phyloP scores from a whole-genome alignment of 2,113 vertebrate species.

The Nothoprocta pentlandii region DNA sequence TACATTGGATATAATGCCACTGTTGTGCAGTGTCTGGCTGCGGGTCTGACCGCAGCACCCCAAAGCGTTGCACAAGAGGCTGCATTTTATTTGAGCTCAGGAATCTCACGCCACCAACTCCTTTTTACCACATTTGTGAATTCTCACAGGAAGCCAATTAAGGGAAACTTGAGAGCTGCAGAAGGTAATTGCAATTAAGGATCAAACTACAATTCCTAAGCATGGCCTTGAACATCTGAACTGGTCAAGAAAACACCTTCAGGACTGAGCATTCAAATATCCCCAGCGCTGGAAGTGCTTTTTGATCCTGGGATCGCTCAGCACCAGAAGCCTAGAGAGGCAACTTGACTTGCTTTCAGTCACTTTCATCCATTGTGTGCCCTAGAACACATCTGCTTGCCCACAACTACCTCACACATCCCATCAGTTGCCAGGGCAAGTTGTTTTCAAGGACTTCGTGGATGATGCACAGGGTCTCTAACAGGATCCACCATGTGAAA shows the following conservation, averaged over 20 bases:
- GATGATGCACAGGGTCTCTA: not conserved
- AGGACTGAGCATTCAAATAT: not conserved
- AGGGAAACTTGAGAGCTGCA: conserved; percentile 36
- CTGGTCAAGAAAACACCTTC: not conserved
- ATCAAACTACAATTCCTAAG: not conserved
- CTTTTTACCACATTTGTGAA: conserved; percentile 12
- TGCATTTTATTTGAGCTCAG: not conserved
- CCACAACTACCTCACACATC: fast-evolving
- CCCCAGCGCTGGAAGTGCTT: not conserved
- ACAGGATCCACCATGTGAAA: not conserved
- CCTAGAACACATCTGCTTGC: not conserved
- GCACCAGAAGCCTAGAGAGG: not conserved
- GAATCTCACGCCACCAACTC: conserved; percentile 6
- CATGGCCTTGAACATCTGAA: fast-evolving
- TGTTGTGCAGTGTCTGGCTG: conserved; percentile 45
- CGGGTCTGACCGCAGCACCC: not conserved
- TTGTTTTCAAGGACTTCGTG: fast-evolving
- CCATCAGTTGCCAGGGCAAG: not conserved
- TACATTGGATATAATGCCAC: conserved; percentile 47
- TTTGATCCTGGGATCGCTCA: not conserved
- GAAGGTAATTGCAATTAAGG: conserved; percentile 53
- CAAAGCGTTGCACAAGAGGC: not conserved
- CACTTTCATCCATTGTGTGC: not conserved
- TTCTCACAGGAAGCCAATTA: conserved; percentile 61
- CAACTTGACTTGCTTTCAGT: not conserved